Conservation (phyloP, 2,797 vertebrate genomes). For the Triplophysa bombifrons region DNA sequence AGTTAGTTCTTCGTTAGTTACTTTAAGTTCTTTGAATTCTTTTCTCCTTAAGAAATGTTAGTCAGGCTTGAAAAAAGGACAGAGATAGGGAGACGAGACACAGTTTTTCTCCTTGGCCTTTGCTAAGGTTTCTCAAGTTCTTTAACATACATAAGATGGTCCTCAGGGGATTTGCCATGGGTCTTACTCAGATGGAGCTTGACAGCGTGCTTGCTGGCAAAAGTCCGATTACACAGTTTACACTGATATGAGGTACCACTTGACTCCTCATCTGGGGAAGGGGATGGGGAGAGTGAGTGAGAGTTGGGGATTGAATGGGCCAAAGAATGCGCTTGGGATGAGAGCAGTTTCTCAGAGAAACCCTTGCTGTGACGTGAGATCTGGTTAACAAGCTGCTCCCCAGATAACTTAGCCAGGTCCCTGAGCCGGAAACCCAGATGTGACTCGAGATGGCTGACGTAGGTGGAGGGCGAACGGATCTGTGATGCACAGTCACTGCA, state of each 20-base stretch:
- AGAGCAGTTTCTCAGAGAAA: constrained; percentile 91
- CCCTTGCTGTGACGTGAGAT: constrained; percentile 92
- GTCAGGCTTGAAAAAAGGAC: constrained; percentile 72
- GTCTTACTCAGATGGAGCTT: constrained; percentile 99
- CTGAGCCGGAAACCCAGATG: constrained; percentile 97
- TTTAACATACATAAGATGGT: constrained; percentile 96
- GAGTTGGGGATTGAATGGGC: constrained; percentile 74
- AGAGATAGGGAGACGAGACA: constrained; percentile 60
- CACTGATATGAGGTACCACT: constrained; percentile 89
- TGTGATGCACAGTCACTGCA: constrained; percentile 98
- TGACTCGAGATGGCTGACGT: constrained; percentile 97
- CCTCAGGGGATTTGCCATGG: constrained; percentile 97
- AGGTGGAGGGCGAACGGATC: constrained; percentile 97
- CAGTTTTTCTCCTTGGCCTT: constrained; percentile 70
- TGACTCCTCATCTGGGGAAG: constrained; percentile 90
- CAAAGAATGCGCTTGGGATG: constrained; percentile 74
- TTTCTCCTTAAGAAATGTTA: constrained; percentile 68
- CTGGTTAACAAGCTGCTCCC: constrained; percentile 92
- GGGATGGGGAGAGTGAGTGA: constrained; percentile 72
- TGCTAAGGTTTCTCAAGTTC: constrained; percentile 97
- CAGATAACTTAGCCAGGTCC: constrained; percentile 94
- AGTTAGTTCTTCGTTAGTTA: constrained; percentile 77
- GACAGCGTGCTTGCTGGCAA: constrained; percentile 98
- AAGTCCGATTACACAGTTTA: constrained; percentile 99
- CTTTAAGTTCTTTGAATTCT: constrained; percentile 60